These are phyloP conservation scores for Decapterus maruadsi DNA, from an alignment of 2,797 vertebrate genomes.

Conservation along the genomic window DNA sequence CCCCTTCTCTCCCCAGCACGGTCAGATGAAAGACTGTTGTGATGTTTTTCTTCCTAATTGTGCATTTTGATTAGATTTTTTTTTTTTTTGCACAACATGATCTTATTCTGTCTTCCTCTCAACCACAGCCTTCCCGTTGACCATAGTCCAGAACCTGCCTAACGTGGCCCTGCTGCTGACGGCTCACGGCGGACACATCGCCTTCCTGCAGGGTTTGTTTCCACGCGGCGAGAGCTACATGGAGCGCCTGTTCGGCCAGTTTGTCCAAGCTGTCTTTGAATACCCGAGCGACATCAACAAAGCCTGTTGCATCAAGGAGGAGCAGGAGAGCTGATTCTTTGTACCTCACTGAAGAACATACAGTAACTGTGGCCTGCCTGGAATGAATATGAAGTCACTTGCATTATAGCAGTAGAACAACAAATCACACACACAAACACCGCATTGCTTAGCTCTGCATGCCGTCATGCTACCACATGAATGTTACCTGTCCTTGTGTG, in stretches of 20 bases:
- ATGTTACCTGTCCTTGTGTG: slow-evolving; percentile 3
- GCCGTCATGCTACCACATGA: background rate
- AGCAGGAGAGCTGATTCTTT: slow-evolving; percentile 30
- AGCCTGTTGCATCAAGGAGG: slow-evolving; percentile 70
- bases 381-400: slow-evolving; percentile 4
- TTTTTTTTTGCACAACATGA: background rate
- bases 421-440: background rate
- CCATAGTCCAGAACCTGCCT: slow-evolving; percentile 73
- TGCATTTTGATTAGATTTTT: background rate
- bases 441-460: slow-evolving; percentile 31
- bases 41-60: background rate
- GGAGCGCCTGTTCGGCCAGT: slow-evolving; percentile 87
- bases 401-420: background rate
- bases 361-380: background rate
- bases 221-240: slow-evolving; percentile 84
- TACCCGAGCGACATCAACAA: slow-evolving; percentile 76
- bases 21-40: slow-evolving; percentile 64
- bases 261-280: slow-evolving; percentile 83
- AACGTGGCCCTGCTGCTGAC: slow-evolving; percentile 87
- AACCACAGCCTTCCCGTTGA: slow-evolving; percentile 84
- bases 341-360: background rate
- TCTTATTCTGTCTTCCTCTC: background rate
- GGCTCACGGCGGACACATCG: slow-evolving; percentile 87
- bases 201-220: slow-evolving; percentile 89
- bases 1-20: slow-evolving; percentile 86